A percentile compares a stretch with the other conserved stretches of the same genome.
Conservation (phyloP, 2,113 vertebrate genomes). For the Dromaius novaehollandiae region DNA sequence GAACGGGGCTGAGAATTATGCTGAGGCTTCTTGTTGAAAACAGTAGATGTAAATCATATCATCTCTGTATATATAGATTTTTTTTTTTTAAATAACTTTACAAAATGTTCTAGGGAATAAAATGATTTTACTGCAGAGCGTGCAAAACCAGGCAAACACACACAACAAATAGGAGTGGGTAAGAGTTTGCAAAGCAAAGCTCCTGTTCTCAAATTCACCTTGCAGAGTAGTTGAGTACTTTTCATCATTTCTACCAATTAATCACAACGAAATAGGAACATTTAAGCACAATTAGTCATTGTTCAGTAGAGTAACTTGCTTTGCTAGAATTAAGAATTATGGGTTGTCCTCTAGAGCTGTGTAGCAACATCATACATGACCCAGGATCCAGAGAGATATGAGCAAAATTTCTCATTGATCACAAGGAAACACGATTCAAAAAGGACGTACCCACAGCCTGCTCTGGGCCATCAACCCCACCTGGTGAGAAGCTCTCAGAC, state of each 20-base stretch:
- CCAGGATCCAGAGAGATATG: rapidly evolving
- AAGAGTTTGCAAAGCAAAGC: background rate
- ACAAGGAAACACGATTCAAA: background rate
- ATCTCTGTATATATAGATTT: background rate
- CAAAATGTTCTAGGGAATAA: background rate
- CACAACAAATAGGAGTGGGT: background rate
- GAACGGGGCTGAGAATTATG: background rate
- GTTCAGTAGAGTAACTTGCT: background rate
- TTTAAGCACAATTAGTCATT: background rate
- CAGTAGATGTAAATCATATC: background rate
- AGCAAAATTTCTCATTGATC: background rate
- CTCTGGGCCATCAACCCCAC: background rate
- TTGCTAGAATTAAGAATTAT: background rate
- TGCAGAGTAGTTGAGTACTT: background rate
- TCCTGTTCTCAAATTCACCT: background rate
- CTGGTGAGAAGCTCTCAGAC: background rate
- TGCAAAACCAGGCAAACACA: background rate
- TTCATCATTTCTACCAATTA: background rate
- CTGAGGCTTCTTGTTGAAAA: background rate
- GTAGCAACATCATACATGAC: background rate
- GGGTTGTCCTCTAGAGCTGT: background rate
- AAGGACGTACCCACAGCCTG: background rate
- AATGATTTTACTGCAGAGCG: background rate
- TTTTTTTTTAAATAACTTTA: background rate
- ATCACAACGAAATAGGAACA: background rate